These are phyloP conservation scores for Fragum sueziense DNA, from an alignment of 2,888 invertebrate species.

Conservation along the genomic window DNA sequence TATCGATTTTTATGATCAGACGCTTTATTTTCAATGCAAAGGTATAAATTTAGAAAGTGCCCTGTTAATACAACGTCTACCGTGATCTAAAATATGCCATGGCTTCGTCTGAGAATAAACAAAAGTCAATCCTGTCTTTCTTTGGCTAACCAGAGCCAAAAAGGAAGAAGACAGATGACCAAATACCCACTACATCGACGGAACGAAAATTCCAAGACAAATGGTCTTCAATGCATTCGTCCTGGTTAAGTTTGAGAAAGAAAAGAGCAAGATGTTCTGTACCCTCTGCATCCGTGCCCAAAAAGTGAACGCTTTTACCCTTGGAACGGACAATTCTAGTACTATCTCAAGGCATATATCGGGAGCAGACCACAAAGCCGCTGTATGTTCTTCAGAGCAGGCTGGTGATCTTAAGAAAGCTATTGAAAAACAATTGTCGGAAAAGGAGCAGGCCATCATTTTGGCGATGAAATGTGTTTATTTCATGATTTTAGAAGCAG, in stretches of 20 bases:
- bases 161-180: neutral
- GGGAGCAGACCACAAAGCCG: neutral
- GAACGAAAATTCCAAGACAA: conserved; percentile 14
- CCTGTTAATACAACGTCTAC: neutral
- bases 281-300: neutral
- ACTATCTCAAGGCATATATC: conserved; percentile 4
- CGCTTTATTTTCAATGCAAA: neutral
- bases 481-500: conserved; percentile 13
- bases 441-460: conserved; percentile 12
- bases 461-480: conserved; percentile 23
- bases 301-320: conserved; percentile 1
- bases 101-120: neutral
- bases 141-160: neutral
- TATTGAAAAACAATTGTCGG: conserved; percentile 20
- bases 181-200: neutral
- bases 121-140: conserved; percentile 3
- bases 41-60: neutral
- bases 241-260: conserved; percentile 5
- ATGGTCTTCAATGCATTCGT: neutral
- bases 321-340: conserved; percentile 14
- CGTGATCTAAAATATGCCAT: neutral
- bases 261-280: conserved; percentile 1
- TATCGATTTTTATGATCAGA: neutral
- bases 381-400: conserved; percentile 6
- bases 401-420: conserved; percentile 17